Base-by-base conservation (phyloP, 35 echinoderm and acorn worm species). In the Apostichopus japonicus region DNA sequence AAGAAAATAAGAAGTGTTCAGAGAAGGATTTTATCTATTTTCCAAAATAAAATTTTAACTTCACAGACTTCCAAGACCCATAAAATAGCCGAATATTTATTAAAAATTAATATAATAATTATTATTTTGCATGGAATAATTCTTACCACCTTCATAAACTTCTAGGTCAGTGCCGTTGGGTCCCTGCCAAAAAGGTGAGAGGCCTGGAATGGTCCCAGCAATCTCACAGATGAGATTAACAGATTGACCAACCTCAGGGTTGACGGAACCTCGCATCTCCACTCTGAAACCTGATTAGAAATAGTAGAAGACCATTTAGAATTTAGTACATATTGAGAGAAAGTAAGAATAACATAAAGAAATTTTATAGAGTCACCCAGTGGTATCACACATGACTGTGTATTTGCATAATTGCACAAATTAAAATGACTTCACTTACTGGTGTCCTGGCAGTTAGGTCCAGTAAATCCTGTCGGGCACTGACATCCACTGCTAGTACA, bases 181-280 rank as follows among this genome's bases (percentile, higher is more conserved):
- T 51, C 81, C 93, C 19, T 21, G 92, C 95, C 95, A 96, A 21
- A 73, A 79, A 7, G 93, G 93, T 84, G 91, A 84, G 10, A 96
- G 54, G 83, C 86, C 72, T 0, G 95, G 95, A 11, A 67, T 21
- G 8, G 61, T 78, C 3, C 95, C 95, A 1, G 91, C 56, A 10
- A 96, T 94, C 70, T 96, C 90, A 92, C 95, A 96, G 0, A 88
- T 19, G 21, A 96, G 87, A 15, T 77, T 72, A 53, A 96, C 90
- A 44, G 57, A 94, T 14, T 79, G 54, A 51, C 95, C 95, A 24
- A 96, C 87, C 53, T 10, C 75, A 24, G 93, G 90, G n/a, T 55
- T 25, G 13, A 90, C 79, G n/a, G 86, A 67, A 4, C 95, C 95
- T 75, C 93, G 77, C 62, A 96, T 83, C 14, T 94, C 77, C 56